These are phyloP conservation scores for Argentina silus DNA, from an alignment of 2,797 vertebrate genomes.

Conservation along the genomic window DNA sequence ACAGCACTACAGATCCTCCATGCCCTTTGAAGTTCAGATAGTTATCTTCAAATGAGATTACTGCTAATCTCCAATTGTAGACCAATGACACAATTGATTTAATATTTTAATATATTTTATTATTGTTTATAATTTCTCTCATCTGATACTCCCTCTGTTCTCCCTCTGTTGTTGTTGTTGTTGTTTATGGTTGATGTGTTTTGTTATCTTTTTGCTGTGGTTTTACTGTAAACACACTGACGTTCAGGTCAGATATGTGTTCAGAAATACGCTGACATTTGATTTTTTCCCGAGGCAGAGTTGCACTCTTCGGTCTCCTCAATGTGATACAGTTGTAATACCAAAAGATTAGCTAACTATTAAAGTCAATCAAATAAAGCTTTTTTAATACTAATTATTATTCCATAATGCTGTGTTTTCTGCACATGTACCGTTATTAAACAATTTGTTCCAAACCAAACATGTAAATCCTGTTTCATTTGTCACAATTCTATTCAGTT, in stretches of 20 bases:
- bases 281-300: background rate
- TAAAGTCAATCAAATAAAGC: background rate
- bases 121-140: background rate
- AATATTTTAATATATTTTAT: no score
- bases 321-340: background rate
- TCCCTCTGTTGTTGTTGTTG: no score
- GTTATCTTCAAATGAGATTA: background rate
- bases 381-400: conserved; percentile 9
- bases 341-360: background rate
- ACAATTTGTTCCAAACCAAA: conserved; percentile 27
- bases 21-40: background rate
- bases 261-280: no score
- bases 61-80: background rate
- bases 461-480: background rate
- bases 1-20: background rate
- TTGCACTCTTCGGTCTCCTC: background rate
- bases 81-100: background rate
- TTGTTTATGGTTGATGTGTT: no score
- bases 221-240: no score
- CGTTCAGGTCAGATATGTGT: background rate
- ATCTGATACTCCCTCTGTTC: background rate
- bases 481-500: background rate
- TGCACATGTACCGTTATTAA: conserved; percentile 36
- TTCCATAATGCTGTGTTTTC: conserved; percentile 25
- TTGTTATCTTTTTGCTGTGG: no score